Percentiles rank a stretch among this genome's conserved stretches.
These are phyloP conservation scores for Ceuthmochares aereus DNA, from an alignment of 2,113 vertebrate genomes.

Conservation along the genomic window DNA sequence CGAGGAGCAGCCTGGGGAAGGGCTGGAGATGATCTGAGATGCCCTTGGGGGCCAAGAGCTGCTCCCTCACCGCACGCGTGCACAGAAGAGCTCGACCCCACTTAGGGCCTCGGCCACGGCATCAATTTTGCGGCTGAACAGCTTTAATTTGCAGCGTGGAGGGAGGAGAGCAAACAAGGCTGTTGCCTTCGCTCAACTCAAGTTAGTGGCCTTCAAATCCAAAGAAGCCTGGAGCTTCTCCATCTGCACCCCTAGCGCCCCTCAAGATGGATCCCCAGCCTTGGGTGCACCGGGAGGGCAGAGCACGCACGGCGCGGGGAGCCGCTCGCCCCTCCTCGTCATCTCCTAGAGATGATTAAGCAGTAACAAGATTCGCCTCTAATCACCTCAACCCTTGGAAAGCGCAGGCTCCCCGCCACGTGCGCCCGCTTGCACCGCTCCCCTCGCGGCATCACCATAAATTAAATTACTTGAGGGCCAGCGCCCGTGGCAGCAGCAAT, in stretches of 20 bases:
- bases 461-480: background rate
- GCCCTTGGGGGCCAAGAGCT: background rate
- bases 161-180: background rate
- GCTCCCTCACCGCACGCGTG: accelerated
- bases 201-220: accelerated
- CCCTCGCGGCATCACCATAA: accelerated
- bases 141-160: background rate
- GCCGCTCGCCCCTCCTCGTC: background rate
- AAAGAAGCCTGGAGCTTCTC: background rate
- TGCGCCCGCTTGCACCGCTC: background rate
- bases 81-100: background rate
- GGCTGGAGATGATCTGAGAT: background rate
- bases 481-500: background rate
- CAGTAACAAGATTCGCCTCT: constrained; percentile 51
- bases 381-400: background rate
- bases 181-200: background rate
- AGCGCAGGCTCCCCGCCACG: background rate
- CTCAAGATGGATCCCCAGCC: accelerated
- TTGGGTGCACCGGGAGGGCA: accelerated
- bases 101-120: background rate
- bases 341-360: constrained; percentile 1
- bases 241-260: background rate
- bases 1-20: background rate
- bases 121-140: background rate
- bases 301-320: background rate